phyloP scores from a whole-genome alignment of 2,888 invertebrate genomes.

The Orthonychiurus folsomi region DNA sequence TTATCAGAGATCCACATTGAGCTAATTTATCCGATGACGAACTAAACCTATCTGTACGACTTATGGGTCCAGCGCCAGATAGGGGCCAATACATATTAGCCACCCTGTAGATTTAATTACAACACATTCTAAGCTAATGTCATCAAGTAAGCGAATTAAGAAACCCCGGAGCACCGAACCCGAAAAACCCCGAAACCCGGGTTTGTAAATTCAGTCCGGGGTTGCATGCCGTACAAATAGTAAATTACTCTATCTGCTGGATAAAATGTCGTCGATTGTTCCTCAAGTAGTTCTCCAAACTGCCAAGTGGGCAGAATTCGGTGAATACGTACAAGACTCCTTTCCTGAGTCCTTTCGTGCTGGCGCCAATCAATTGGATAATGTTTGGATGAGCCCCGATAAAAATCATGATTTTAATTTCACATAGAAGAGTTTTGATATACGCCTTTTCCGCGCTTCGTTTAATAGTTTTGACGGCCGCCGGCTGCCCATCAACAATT shows the following conservation, averaged over 20 bases:
- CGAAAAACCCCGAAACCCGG: too few relatives aligned
- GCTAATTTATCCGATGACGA: too few relatives aligned
- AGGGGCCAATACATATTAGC: too few relatives aligned
- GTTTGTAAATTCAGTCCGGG: constrained; percentile 22
- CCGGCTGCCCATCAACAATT: constrained; percentile 9
- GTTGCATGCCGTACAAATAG: constrained; percentile 28
- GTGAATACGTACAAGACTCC: background rate
- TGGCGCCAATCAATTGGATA: constrained; percentile 13
- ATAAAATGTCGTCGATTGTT: background rate
- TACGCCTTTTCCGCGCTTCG: constrained; percentile 14
- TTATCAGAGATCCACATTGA: too few relatives aligned
- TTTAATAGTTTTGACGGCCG: constrained; percentile 15
- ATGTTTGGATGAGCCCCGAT: constrained; percentile 17
- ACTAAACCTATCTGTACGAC: too few relatives aligned
- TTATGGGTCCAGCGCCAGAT: too few relatives aligned
- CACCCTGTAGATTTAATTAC: too few relatives aligned
- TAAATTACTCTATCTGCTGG: background rate
- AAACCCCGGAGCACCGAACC: too few relatives aligned
- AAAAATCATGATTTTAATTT: constrained; percentile 19
- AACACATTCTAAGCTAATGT: too few relatives aligned
- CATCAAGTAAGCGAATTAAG: too few relatives aligned
- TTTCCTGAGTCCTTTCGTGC: constrained; percentile 12
- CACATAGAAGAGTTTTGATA: constrained; percentile 14
- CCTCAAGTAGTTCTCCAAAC: constrained; percentile 16
- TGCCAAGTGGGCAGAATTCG: constrained; percentile 11